A percentile compares a stretch with the other conserved stretches of the same genome.
These are phyloP conservation scores for Drosophila quadrilineata DNA, from an alignment of 1,140 invertebrate genomes.

Conservation along the genomic window DNA sequence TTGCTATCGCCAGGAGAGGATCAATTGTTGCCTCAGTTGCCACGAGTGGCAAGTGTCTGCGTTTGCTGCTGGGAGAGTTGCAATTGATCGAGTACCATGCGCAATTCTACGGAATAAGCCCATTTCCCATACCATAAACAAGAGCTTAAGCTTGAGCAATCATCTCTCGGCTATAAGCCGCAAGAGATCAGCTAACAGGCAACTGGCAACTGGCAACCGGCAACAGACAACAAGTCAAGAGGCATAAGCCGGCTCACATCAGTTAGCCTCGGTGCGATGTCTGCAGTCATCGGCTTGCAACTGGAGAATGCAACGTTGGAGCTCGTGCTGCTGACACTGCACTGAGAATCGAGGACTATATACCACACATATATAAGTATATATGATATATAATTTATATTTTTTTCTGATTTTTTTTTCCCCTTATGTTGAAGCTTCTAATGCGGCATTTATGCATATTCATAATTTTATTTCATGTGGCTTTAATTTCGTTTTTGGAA, in stretches of 20 bases:
- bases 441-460: conserved; percentile 36
- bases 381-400: background rate
- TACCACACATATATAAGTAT: no score
- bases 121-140: conserved; percentile 40
- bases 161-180: background rate
- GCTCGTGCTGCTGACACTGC: conserved; percentile 54
- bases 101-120: conserved; percentile 51
- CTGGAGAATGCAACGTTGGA: conserved; percentile 32
- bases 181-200: background rate
- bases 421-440: conserved; percentile 46
- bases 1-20: conserved; percentile 29
- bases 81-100: conserved; percentile 32
- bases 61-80: conserved; percentile 39
- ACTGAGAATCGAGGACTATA: conserved; percentile 42
- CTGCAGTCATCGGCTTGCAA: conserved; percentile 32
- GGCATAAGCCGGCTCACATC: conserved; percentile 31
- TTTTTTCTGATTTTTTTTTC: conserved; percentile 27
- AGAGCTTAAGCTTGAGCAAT: conserved; percentile 50
- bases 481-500: conserved; percentile 75
- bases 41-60: conserved; percentile 25
- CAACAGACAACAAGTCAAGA: conserved; percentile 28
- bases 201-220: no score
- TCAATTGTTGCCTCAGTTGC: conserved; percentile 43
- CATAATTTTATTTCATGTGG: conserved; percentile 22
- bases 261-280: conserved; percentile 1